Base-by-base conservation (phyloP, 2,113 vertebrate genomes). In the Benthochromis sp. region DNA sequence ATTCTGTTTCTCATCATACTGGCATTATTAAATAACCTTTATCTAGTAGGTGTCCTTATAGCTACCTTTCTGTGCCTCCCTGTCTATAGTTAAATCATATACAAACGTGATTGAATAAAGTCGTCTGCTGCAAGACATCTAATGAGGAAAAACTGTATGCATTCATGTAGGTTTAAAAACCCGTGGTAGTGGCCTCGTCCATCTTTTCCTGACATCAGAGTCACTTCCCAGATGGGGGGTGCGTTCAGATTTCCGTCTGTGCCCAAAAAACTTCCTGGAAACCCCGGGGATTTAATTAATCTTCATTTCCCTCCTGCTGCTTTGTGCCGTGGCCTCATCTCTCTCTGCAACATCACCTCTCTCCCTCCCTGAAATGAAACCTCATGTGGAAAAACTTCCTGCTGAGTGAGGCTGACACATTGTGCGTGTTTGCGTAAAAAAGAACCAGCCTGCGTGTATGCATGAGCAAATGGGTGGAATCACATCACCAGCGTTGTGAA, bases 251-350 rank as follows among this genome's bases (percentile, higher is more conserved):
- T 84, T 88, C 84, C 69, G 57, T 27, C 82, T 86, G 81, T 59
- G 47, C 78, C 66, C 27, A 40, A 82, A 54, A 86, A 85, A 88
- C 31, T 76, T 91, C 24, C 17, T 17, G 71, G 82, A 90, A 92
- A 92, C 91, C 91, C 86, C 24, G 19, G 87, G 85, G 86, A 91
- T 93, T 93, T 92, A 91, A 95, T 93, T 91, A 85, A 93, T 94
- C 86, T 92, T 90, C 81, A 93, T 93, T 92, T 80, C 82, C 86
- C 92, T 82, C 93, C 88, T 29, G 82, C 90, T 91, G 93, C 13
- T 82, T 79, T 82, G 79, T 55, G 76, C 71, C 4, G 12, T 84
- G 66, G 79, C 85, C 88, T 54, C 34, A 5, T 90, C 57, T 24
- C 82, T 88, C 81, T 84, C 52, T 61, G 54, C 80, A 7, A 88